Conservation (phyloP, 2,888 invertebrate species). For the Plemyria rubiginata region DNA sequence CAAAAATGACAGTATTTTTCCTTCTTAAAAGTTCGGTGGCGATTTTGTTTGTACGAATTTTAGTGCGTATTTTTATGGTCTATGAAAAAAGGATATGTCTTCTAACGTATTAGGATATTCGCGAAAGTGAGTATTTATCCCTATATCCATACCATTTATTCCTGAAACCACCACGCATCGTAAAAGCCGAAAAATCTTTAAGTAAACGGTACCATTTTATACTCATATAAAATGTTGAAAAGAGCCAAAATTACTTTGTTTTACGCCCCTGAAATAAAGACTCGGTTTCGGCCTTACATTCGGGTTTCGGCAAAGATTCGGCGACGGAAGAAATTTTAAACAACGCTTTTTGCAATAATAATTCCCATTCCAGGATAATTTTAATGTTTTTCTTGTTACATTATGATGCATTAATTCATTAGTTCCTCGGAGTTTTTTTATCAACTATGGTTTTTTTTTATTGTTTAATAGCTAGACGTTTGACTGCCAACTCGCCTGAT, state of each 20-base stretch:
- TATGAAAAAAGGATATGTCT: slow-evolving; percentile 4
- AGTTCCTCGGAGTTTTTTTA: too few species aligned
- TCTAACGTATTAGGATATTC: neutral
- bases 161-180: slow-evolving; percentile 25
- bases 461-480: too few species aligned
- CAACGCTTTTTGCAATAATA: too few species aligned
- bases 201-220: slow-evolving; percentile 37
- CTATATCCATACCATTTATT: slow-evolving; percentile 21
- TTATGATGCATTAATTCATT: too few species aligned
- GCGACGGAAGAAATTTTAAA: neutral
- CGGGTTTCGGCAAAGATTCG: neutral
- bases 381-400: too few species aligned
- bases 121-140: neutral
- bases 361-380: too few species aligned
- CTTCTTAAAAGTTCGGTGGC: too few species aligned
- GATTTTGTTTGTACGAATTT: neutral
- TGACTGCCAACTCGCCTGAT: too few species aligned
- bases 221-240: slow-evolving; percentile 35
- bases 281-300: neutral
- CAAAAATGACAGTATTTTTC: too few species aligned
- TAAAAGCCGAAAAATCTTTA: slow-evolving; percentile 35
- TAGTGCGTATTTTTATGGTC: neutral
- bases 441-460: too few species aligned
- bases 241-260: slow-evolving; percentile 40
- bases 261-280: slow-evolving; percentile 27